Conservation (phyloP, 53 echinoderm and acorn worm species). For the Holothuria scabra region DNA sequence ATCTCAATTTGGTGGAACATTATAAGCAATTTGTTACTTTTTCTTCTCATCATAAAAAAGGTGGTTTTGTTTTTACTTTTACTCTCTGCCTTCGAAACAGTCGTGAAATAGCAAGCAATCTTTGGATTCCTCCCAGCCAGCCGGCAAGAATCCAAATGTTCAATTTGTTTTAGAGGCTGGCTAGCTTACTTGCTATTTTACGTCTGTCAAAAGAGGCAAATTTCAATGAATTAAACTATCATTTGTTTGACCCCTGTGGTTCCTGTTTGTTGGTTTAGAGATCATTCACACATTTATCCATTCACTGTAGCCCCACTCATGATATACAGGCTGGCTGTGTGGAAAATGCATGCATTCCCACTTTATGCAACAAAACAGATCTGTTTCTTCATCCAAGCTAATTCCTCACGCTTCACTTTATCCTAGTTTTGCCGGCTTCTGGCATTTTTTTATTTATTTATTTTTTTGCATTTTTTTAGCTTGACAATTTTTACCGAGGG, state of each 20-base stretch:
- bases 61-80: background rate
- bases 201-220: background rate
- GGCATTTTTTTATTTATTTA: background rate
- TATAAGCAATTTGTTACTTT: constrained; percentile 1
- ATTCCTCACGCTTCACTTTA: constrained; percentile 52
- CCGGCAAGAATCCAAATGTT: background rate
- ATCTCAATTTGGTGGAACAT: constrained; percentile 44
- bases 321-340: constrained; percentile 37
- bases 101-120: constrained; percentile 30
- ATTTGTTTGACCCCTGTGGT: constrained; percentile 10
- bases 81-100: background rate
- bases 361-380: constrained; percentile 22
- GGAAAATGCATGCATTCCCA: constrained; percentile 48
- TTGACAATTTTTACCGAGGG: constrained; percentile 8
- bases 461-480: constrained; percentile 15
- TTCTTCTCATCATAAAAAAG: background rate
- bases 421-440: constrained; percentile 52
- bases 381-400: constrained; percentile 48
- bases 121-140: background rate
- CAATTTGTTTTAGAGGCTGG: background rate
- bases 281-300: constrained; percentile 50
- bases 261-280: constrained; percentile 4
- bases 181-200: constrained; percentile 18
- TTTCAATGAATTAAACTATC: background rate
- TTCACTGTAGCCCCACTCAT: constrained; percentile 54